Conservation (phyloP, 1,140 invertebrate species). For the Sinonovacula constricta region DNA sequence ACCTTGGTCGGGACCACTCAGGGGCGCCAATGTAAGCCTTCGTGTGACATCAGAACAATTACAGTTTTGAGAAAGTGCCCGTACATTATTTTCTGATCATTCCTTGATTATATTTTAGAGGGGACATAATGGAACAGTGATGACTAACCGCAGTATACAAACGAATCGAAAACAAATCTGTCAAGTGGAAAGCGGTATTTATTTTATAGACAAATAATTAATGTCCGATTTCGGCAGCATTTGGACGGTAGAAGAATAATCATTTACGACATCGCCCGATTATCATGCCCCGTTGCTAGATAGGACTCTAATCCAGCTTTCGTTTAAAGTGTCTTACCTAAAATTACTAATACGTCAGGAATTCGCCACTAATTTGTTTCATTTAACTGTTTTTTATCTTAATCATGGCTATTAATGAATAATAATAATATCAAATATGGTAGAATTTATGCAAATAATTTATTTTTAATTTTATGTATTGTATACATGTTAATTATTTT, state of each 20-base stretch:
- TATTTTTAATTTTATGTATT: too few relatives aligned
- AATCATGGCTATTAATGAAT: too few relatives aligned
- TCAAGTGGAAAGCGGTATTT: background rate
- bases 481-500: too few relatives aligned
- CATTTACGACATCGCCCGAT: background rate
- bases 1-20: constrained; percentile 23
- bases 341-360: too few relatives aligned
- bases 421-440: too few relatives aligned
- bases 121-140: constrained; percentile 36
- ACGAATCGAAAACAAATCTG: constrained; percentile 44
- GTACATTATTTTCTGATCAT: constrained; percentile 55
- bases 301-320: too few relatives aligned
- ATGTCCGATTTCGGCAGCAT: background rate
- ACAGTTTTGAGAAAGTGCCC: constrained; percentile 44
- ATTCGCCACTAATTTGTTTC: too few relatives aligned
- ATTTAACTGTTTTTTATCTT: too few relatives aligned
- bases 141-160: constrained; percentile 48
- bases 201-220: background rate
- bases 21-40: constrained; percentile 45
- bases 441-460: too few relatives aligned
- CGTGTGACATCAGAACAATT: constrained; percentile 45
- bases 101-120: constrained; percentile 53
- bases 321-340: too few relatives aligned
- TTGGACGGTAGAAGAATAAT: too few relatives aligned
- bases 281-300: too few relatives aligned